A percentile compares a stretch with the other conserved stretches of the same genome.
Evolutionary conservation across 2,888 invertebrate genomes (phyloP).

Genomic region (Polia nebulosa): DNA sequence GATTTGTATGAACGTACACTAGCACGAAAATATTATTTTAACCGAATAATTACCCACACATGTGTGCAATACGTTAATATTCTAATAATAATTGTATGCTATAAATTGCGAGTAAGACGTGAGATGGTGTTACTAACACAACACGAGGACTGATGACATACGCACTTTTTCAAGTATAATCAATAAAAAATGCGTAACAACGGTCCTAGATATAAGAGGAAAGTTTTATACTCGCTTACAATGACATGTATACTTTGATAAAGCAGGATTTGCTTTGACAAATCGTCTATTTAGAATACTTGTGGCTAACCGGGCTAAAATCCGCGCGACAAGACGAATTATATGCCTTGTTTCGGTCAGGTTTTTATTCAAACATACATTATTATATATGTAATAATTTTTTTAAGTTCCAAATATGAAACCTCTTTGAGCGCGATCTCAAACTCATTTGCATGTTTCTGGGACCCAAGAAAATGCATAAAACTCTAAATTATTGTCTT

Average conservation of each 20-base stretch:
- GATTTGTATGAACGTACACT: too few relatives aligned
- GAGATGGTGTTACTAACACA: slow-evolving; percentile 33
- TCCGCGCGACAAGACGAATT: not conserved
- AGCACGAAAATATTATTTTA: not conserved
- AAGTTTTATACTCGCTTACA: slow-evolving; percentile 1
- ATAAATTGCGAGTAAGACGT: slow-evolving; percentile 33
- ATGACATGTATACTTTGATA: slow-evolving; percentile 1
- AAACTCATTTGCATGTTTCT: slow-evolving; percentile 9
- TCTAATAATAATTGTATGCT: slow-evolving; percentile 33
- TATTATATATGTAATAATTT: not conserved
- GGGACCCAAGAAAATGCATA: slow-evolving; percentile 34
- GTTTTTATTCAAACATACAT: not conserved
- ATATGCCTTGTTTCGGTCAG: not conserved
- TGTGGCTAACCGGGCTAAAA: not conserved
- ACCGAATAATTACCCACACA: slow-evolving; percentile 16
- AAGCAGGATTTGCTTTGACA: slow-evolving; percentile 16
- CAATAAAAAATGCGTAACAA: slow-evolving; percentile 7
- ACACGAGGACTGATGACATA: slow-evolving; percentile 47
- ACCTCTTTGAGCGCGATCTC: not conserved
- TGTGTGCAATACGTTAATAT: slow-evolving; percentile 29
- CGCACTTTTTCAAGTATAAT: slow-evolving; percentile 42
- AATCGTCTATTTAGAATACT: slow-evolving; percentile 1
- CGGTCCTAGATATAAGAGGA: slow-evolving; percentile 28
- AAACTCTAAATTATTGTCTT: slow-evolving; percentile 16
- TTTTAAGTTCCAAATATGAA: not conserved